Conservation (phyloP, 1,140 invertebrate genomes). For the Pseudomyrmex gracilis region DNA sequence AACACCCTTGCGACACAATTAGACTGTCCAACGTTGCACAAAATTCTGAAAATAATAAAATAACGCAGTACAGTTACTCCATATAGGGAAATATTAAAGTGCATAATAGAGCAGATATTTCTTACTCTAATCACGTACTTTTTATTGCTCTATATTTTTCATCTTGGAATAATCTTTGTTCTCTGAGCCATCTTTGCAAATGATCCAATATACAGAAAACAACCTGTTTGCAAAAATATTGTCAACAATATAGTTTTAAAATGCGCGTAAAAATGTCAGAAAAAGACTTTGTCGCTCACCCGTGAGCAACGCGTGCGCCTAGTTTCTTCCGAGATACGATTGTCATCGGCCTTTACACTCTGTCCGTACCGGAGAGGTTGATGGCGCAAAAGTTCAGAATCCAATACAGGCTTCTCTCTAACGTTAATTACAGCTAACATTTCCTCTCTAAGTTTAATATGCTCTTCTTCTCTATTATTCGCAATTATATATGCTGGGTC, state of each 20-base stretch:
- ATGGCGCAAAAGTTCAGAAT: conserved; percentile 77
- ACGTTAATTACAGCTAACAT: conserved; percentile 81
- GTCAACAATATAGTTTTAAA: not conserved
- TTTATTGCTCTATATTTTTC: conserved; percentile 78
- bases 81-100: conserved; percentile 24
- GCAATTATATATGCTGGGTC: conserved; percentile 77
- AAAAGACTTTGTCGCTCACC: conserved; percentile 65
- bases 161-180: conserved; percentile 85
- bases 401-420: conserved; percentile 72
- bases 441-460: conserved; percentile 78
- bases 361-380: conserved; percentile 75
- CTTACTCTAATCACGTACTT: conserved; percentile 53
- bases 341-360: conserved; percentile 67
- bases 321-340: conserved; percentile 82
- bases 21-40: conserved; percentile 88
- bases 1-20: conserved; percentile 89
- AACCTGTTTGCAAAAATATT: conserved; percentile 79
- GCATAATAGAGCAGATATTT: not conserved
- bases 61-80: conserved; percentile 13
- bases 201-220: conserved; percentile 91
- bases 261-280: not conserved
- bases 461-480: conserved; percentile 70
- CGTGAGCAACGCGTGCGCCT: conserved; percentile 81
- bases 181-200: conserved; percentile 90
- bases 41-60: conserved; percentile 83